Evolutionary conservation across 2,888 invertebrate species (phyloP), one percentile per base, ranked within the genome.

Genomic region (Disparrhopalites patrizii): DNA sequence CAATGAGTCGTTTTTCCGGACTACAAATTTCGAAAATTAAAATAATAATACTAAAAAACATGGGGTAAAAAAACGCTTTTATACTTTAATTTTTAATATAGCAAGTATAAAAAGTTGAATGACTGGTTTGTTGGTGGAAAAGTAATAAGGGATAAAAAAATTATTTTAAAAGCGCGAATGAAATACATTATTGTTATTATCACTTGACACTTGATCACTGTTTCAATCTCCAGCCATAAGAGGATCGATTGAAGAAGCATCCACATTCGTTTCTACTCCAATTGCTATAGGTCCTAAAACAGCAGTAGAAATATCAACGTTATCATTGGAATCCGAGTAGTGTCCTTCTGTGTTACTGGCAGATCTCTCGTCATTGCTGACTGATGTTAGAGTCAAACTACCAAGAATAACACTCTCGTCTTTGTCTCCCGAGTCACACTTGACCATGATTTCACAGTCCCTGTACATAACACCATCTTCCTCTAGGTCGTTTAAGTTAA

Each of bases 271-370:
- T 58, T 67, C 67, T 54, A 63, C 61, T 3, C 61, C 50, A 18
- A 68, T 68, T 61, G 61, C 68, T 20, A 68, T 62, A 18, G 68
- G 47, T 30, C 62, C 57, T 13, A 68, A 50, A 8, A 56, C 66
- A 28, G 25, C 52, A 8, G 50, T 50, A 7, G 30, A 31, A 31
- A 50, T 50, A 43, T 47, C 60, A 47, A 57, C 66, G 25, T 47
- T 50, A n/a, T 52, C 60, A 28, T 57, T 60, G 20, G 57, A 51
- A 20, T 62, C 61, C 27, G 57, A 52, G 20, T 65, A 68, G 28
- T 50, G 25, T 2, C 57, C 52, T 43, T 64, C 50, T 25, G 64
- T 65, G 10, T 56, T 43, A 15, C 47, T 28, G 33, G 58, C 68
- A 40, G 62, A 62, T 23, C 65, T 65, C 23, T 57, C 61, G 10